Percentiles rank a stretch among this genome's conserved stretches.
phyloP scores from a whole-genome alignment of 2,113 vertebrate genomes.

The Prunella himalayana region DNA sequence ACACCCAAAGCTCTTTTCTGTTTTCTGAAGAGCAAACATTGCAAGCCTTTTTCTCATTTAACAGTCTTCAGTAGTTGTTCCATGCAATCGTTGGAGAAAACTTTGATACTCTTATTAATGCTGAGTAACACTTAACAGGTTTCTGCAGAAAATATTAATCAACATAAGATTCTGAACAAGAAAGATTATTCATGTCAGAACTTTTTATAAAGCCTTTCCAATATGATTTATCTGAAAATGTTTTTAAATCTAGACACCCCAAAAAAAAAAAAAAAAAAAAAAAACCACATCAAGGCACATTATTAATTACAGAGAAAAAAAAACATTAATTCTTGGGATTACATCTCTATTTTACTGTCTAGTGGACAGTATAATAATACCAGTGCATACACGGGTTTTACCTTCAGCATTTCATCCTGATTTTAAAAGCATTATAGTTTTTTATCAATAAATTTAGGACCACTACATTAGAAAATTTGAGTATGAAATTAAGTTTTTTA shows the following conservation, averaged over 20 bases:
- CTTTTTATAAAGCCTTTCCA: not conserved
- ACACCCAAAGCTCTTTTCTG: not conserved
- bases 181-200: not conserved
- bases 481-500: not conserved
- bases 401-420: not conserved
- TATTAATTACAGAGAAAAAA: not conserved
- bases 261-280: not conserved
- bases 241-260: not conserved
- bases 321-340: not conserved
- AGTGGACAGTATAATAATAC: not conserved
- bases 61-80: not conserved
- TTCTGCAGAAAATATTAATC: not conserved
- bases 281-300: not conserved
- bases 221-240: not conserved
- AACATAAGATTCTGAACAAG: not conserved
- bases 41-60: not conserved
- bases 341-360: not conserved
- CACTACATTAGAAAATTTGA: not conserved
- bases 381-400: not conserved
- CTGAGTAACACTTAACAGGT: not conserved
- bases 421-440: not conserved
- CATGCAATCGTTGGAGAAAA: not conserved
- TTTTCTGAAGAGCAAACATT: not conserved
- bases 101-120: not conserved
- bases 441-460: not conserved